Base-by-base conservation (phyloP, 1,140 invertebrate species). In the Parapsyche elsis region DNA sequence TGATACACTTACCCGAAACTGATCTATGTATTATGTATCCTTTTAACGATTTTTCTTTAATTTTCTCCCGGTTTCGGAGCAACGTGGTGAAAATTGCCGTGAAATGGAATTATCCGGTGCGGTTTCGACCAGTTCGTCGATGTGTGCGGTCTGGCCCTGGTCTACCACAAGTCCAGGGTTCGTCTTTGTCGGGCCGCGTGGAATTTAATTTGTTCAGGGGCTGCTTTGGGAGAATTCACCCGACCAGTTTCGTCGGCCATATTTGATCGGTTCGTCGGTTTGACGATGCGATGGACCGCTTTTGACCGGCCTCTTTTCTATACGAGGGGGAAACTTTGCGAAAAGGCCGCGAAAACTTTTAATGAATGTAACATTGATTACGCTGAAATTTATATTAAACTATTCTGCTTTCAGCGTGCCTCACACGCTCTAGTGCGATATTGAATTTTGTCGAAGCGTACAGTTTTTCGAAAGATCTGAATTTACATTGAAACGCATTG, bases 141-240 rank as follows among this genome's bases (percentile, higher is more conserved):
- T 71, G 26, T 38, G 26, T 71, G 19, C 16, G 61, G 61, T 14
- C 61, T 1, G 16, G 61, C 16, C 61, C 26, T 26, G 26, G 61
- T 67, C 30, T 7, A 67, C 64, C 64, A 23, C 64, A 67, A 67
- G 64, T 38, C 30, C 30, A 38, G 30, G 30, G 30, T 7, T 38
- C 30, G 30, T 38, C 30, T 38, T 38, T 38, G 30, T 7, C 30
- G 30, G 64, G 9, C 14, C 21, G 64, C 24, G 23, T 9, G 64
- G 64, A 67, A 67, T 67, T 67, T 67, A 67, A 67, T 67, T 67
- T 67, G 59, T 61, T 61, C 49, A 14, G 16, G 12, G 57, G 1
- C 30, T 2, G 49, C 64, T 26, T 67, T 67, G 9, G 10, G n/a
- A 2, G 21, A 67, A 67, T 67, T 61, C 49, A 53, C 49, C 49